Percentiles rank a stretch among this genome's conserved stretches.
These are phyloP conservation scores for Rhinolophus ferrumequinum DNA, from an alignment of 2,113 vertebrate species.

Conservation along the genomic window DNA sequence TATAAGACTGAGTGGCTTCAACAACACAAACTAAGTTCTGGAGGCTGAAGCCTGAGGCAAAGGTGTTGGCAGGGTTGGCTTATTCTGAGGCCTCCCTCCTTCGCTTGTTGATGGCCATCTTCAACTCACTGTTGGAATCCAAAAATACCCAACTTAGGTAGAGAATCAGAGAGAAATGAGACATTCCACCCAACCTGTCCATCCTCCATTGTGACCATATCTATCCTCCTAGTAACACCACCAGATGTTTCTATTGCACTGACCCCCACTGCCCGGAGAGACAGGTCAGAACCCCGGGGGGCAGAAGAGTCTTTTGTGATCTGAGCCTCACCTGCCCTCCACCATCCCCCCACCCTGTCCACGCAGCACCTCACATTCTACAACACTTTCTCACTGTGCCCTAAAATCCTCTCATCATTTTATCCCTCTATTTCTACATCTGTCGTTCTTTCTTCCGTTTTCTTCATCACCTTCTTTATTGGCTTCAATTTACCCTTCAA, in stretches of 20 bases:
- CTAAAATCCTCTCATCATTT: background rate
- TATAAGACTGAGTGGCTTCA: background rate
- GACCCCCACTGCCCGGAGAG: background rate
- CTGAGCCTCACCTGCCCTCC: no score
- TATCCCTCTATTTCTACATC: background rate
- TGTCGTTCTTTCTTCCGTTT: background rate
- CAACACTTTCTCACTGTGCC: background rate
- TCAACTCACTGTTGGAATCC: background rate
- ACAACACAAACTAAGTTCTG: background rate
- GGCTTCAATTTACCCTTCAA: background rate
- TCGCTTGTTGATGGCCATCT: background rate
- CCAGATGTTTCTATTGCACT: background rate
- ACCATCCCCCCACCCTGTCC: background rate
- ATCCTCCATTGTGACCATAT: background rate
- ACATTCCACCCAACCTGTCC: background rate
- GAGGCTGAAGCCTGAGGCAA: background rate
- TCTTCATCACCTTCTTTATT: background rate
- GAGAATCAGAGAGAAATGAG: background rate
- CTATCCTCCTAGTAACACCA: background rate
- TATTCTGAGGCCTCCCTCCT: background rate
- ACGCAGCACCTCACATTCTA: background rate
- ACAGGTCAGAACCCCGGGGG: background rate
- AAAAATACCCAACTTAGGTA: background rate
- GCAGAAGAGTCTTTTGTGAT: background rate
- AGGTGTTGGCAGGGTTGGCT: fast-evolving